phyloP scores from a whole-genome alignment of 2,113 vertebrate genomes.

The Daboia siamensis region DNA sequence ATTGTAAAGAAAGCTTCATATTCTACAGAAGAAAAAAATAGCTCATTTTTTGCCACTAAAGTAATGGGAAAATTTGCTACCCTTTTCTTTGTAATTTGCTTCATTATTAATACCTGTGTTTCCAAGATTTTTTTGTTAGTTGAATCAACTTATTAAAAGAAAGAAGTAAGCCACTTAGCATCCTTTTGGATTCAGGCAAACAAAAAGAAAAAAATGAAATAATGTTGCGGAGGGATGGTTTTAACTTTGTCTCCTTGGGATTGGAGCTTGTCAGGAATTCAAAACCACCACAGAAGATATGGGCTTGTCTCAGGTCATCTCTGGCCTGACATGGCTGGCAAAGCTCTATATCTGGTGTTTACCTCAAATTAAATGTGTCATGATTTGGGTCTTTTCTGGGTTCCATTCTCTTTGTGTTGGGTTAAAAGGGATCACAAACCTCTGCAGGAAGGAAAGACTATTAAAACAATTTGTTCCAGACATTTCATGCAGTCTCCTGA shows the following conservation, averaged over 20 bases:
- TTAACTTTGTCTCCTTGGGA: not conserved
- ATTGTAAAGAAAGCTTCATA: not conserved
- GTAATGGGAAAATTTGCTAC: not conserved
- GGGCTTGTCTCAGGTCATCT: not conserved
- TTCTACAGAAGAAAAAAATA: not conserved
- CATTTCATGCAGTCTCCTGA: not conserved
- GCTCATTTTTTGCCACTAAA: not conserved
- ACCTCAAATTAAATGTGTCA: not conserved
- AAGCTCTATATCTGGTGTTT: not conserved
- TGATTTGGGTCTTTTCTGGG: not conserved
- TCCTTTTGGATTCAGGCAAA: not conserved
- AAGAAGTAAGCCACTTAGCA: not conserved
- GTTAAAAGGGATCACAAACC: not conserved
- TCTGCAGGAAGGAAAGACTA: not conserved
- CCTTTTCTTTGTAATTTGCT: not conserved
- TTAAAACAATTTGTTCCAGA: not conserved
- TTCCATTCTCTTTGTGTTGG: not conserved
- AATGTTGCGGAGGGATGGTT: not conserved
- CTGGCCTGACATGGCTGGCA: not conserved
- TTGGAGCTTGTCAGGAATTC: not conserved
- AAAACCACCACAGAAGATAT: not conserved
- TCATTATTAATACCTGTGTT: not conserved
- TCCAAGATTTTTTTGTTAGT: not conserved
- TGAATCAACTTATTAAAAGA: not conserved
- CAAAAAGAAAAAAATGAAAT: not conserved